These are phyloP conservation scores for Psophia crepitans DNA, from an alignment of 2,113 vertebrate species.

Conservation along the genomic window DNA sequence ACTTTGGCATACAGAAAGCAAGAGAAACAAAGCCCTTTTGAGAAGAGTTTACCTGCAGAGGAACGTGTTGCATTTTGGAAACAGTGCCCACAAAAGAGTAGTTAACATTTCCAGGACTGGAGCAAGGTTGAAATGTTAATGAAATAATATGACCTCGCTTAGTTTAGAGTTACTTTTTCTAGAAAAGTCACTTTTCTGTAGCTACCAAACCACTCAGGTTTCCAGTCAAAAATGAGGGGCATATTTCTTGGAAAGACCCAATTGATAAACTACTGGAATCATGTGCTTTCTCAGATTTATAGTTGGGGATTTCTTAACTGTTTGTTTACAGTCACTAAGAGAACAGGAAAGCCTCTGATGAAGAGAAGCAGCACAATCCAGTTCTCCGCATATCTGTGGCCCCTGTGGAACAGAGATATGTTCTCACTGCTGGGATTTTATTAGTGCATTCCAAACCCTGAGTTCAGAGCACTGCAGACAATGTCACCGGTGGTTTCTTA, in stretches of 20 bases:
- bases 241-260: not conserved
- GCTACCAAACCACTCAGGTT: not conserved
- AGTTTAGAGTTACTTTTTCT: not conserved
- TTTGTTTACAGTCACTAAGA: not conserved
- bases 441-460: not conserved
- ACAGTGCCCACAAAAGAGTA: not conserved
- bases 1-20: not conserved
- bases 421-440: not conserved
- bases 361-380: not conserved
- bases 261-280: accelerated
- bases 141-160: not conserved
- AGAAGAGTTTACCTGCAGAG: not conserved
- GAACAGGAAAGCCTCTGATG: not conserved
- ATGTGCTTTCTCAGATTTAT: not conserved
- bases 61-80: not conserved
- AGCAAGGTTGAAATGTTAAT: not conserved
- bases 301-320: not conserved
- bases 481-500: not conserved
- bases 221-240: not conserved
- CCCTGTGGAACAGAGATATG: accelerated
- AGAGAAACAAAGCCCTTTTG: not conserved
- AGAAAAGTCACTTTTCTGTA: not conserved
- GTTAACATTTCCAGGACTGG: not conserved
- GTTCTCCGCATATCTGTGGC: too few relatives aligned
- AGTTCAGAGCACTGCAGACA: not conserved